Conservation (phyloP, 2,888 invertebrate species). For the Bruchidius siliquastri region DNA sequence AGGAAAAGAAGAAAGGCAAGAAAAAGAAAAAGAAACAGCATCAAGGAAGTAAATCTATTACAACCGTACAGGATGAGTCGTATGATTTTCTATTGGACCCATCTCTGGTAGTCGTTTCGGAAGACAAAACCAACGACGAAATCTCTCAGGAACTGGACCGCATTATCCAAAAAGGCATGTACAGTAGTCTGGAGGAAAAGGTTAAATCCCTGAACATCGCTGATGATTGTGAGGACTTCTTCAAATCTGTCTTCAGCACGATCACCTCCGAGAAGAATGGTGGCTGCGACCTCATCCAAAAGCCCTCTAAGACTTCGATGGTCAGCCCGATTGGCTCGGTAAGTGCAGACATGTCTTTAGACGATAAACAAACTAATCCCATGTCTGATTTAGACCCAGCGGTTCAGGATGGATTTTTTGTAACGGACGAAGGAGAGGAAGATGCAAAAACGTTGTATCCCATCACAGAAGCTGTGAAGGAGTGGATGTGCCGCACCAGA, state of each 20-base stretch:
- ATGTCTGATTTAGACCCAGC: conserved; percentile 27
- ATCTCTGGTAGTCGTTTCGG: conserved; percentile 22
- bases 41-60: conserved; percentile 15
- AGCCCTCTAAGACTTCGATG: conserved; percentile 22
- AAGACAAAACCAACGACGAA: conserved; percentile 43
- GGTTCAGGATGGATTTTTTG: conserved; percentile 30
- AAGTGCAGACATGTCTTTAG: conserved; percentile 27
- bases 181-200: conserved; percentile 42
- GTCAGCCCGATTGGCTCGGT: conserved; percentile 25
- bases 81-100: conserved; percentile 38
- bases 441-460: conserved; percentile 39
- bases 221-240: conserved; percentile 37
- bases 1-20: conserved; percentile 22
- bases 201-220: conserved; percentile 38
- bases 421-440: conserved; percentile 4
- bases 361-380: conserved; percentile 25
- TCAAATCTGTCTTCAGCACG: conserved; percentile 34
- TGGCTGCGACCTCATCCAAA: conserved; percentile 25
- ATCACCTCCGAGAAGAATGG: conserved; percentile 28
- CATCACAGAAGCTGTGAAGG: conserved; percentile 57
- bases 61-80: conserved; percentile 30
- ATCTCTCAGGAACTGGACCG: conserved; percentile 44
- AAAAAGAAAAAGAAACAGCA: conserved; percentile 23
- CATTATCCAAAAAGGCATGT: conserved; percentile 45
- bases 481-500: conserved; percentile 53